Base-by-base conservation (phyloP, 2,797 vertebrate genomes). In the Falco biarmicus region DNA sequence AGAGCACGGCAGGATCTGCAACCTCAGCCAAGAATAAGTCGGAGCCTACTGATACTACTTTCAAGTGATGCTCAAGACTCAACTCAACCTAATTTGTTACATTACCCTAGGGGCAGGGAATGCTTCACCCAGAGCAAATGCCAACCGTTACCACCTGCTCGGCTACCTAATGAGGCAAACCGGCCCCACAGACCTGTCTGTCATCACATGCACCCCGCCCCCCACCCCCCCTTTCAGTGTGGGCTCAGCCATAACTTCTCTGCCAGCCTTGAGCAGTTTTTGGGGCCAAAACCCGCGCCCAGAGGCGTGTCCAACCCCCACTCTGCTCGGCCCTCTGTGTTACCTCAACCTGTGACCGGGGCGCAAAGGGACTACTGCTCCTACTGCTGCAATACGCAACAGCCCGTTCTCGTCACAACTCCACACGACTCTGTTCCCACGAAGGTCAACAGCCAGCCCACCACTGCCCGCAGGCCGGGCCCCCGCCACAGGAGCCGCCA, bases 1-100 rank as follows among this genome's bases (percentile, higher is more conserved):
- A 41, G 3, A 37, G 15, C 56, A 39, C 0, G 2, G 73, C 34
- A 29, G 20, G 26, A 43, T 1, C 37, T 18, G 16, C 17, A 29
- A 28, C 64, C 48, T 28, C 66, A 29, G 32, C 24, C 70, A 6
- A 11, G 19, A 0, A 0, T 1, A 53, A 31, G 15, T 31, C 53
- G 0, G 19, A 19, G 34, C n/a, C 24, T 48, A 9, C 6, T 1
- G 9, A 13, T 0, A 1, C 0, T 4, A 10, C 5, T 4, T 17
- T 5, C 15, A 12, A 18, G n/a, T 16, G 15, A 15, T 25, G 9
- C 25, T 0, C 8, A 6, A 64, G n/a, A 5, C 6, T 18, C 11
- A 4, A 3, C 0, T 3, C 26, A 11, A 22, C 13, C 31, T 1
- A 1, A 11, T 5, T 21, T 11, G 9, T 7, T 5, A 8, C 2